Percentiles rank a stretch among this genome's conserved stretches.
Conservation (phyloP, 2,797 vertebrate species). For the Gymnoscopelus microlampas region DNA sequence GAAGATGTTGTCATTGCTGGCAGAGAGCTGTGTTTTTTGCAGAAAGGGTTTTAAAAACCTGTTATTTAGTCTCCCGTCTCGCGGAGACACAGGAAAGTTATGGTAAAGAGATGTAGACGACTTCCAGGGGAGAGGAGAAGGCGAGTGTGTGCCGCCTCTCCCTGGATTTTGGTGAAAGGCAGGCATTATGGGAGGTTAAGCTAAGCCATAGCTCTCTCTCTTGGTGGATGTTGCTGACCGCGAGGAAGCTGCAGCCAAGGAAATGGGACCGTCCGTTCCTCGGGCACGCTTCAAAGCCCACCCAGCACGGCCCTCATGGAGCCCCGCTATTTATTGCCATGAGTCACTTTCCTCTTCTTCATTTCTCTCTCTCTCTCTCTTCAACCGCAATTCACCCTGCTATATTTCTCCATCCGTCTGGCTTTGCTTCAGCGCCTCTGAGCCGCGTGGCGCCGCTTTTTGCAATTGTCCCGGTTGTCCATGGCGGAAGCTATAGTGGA, state of each 20-base stretch:
- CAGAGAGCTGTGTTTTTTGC: too few relatives aligned
- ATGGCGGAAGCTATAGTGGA: constrained; percentile 20
- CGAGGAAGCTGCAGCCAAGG: constrained; percentile 37
- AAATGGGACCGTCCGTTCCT: constrained; percentile 32
- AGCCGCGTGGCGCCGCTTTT: constrained; percentile 18
- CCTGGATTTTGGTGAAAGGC: constrained; percentile 34
- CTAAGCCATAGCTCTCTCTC: constrained; percentile 17
- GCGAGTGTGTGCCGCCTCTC: background rate
- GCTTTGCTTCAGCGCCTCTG: constrained; percentile 31
- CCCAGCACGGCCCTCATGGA: constrained; percentile 47
- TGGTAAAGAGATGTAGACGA: too few relatives aligned
- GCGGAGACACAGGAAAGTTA: too few relatives aligned
- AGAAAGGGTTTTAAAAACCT: too few relatives aligned
- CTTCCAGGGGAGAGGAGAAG: constrained; percentile 11
- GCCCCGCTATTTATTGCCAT: constrained; percentile 31
- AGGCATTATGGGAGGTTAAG: constrained; percentile 42
- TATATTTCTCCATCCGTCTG: constrained; percentile 24
- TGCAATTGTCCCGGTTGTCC: constrained; percentile 10
- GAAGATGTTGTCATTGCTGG: too few relatives aligned
- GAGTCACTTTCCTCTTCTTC: constrained; percentile 25
- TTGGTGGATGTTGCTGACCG: constrained; percentile 33
- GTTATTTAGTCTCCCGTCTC: too few relatives aligned
- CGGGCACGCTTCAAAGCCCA: constrained; percentile 49
- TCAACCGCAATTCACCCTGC: background rate
- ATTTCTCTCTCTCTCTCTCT: constrained; percentile 15